These are phyloP conservation scores for Drosophila falleni DNA, from an alignment of 2,888 invertebrate species.

Conservation along the genomic window DNA sequence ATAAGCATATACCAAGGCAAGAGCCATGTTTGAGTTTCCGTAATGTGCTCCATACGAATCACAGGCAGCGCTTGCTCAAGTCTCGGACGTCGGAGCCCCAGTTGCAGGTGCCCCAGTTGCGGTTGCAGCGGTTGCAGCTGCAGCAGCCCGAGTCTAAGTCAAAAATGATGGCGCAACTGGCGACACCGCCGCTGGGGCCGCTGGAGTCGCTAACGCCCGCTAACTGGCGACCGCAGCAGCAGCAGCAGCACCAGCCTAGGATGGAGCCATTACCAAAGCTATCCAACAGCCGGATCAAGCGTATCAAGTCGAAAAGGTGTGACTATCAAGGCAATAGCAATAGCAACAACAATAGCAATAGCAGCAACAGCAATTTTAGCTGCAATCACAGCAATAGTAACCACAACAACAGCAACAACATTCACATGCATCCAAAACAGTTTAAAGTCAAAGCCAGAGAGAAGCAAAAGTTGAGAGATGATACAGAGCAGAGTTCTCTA, in stretches of 20 bases:
- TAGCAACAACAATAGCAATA: background rate
- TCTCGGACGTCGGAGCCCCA: background rate
- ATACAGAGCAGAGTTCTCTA: background rate
- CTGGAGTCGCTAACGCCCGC: constrained; percentile 36
- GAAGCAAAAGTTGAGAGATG: background rate
- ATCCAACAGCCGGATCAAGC: background rate
- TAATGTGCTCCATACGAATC: constrained; percentile 59
- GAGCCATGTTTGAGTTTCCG: constrained; percentile 31
- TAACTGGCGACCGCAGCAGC: constrained; percentile 44
- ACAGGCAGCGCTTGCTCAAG: constrained; percentile 43
- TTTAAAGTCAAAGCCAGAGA: background rate
- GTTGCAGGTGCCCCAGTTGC: constrained; percentile 1
- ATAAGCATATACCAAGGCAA: constrained; percentile 42
- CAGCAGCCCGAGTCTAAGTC: no score
- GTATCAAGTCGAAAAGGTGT: constrained; percentile 3
- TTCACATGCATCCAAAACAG: background rate
- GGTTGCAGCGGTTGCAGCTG: background rate
- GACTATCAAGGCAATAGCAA: background rate
- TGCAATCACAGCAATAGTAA: background rate
- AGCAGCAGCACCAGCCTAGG: constrained; percentile 21
- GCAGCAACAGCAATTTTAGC: background rate
- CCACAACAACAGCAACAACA: background rate
- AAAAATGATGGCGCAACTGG: background rate
- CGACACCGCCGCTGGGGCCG: constrained; percentile 44
- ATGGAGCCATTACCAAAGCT: background rate